Conservation (phyloP, 1,140 invertebrate species). For the Latrodectus geometricus region DNA sequence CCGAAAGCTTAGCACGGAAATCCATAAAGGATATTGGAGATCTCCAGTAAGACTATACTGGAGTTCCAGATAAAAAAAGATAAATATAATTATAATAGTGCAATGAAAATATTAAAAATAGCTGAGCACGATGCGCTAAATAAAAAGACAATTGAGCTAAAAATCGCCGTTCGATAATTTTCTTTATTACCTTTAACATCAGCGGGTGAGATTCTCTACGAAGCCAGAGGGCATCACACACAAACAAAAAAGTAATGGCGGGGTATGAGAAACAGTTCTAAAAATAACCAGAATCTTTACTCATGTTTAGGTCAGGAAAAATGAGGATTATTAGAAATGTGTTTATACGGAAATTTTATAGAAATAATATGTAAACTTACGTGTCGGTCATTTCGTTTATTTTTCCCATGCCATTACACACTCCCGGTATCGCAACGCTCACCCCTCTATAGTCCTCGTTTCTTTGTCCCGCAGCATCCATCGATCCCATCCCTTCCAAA, state of each 20-base stretch:
- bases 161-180: neutral
- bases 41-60: no score
- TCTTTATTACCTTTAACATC: constrained; percentile 17
- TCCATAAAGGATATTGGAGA: neutral
- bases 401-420: neutral
- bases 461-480: constrained; percentile 25
- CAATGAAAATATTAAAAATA: no score
- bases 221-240: constrained; percentile 41
- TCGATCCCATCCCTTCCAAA: constrained; percentile 27
- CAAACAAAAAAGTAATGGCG: constrained; percentile 53
- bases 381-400: constrained; percentile 11
- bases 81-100: no score
- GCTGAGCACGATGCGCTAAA: no score
- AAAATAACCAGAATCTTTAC: constrained; percentile 14
- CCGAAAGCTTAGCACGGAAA: constrained; percentile 24
- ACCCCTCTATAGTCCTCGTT: neutral
- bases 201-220: constrained; percentile 25
- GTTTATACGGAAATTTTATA: neutral
- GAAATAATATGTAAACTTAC: constrained; percentile 20
- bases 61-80: no score
- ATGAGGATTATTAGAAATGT: neutral
- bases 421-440: constrained; percentile 17
- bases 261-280: constrained; percentile 27
- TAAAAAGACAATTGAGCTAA: no score
- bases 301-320: neutral